Base-by-base conservation (phyloP, 1,140 invertebrate genomes). In the Ceratosolen solmsi region DNA sequence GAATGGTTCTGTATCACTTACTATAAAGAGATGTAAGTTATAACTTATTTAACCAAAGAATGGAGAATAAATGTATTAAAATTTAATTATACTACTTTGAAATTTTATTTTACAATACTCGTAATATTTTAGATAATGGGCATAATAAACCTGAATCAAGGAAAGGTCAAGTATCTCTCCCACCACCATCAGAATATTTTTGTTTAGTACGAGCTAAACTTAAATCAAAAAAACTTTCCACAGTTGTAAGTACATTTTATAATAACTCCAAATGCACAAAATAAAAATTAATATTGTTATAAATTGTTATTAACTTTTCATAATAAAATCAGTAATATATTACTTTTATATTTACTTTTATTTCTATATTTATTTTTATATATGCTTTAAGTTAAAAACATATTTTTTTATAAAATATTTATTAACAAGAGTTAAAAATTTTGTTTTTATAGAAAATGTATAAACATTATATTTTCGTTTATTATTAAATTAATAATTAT, bases 161-260 rank as follows among this genome's bases (percentile, higher is more conserved):
- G 81, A 89, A 92, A 86, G 93, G 92, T 2, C 93, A 89, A 89
- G 93, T 93, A 85, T 90, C 90, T 49, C 85, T 91, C 38, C 93
- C 94, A 79, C 93, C 93, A 86, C 93, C 93, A 41, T 87, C 90
- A 46, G 95, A 96, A 87, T 95, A 95, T 88, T 93, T 95, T 88
- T 96, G 96, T 91, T 89, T 96, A 82, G 92, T 96, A 17, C 89
- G 95, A 89, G 96, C 95, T 38, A 92, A 93, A 56, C 91, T 93
- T 72, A 93, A 94, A 84, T 95, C 94, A 46, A 96, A 95, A 84
- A 97, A 96, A 93, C 95, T 97, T 84, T 93, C 94, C 20, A 96
- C 96, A 84, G 92, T 96, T 82, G 95, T 97, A 89, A 89, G 93
- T 88, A 85, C 84, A 65, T 83, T 56, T 8, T 3, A 27, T 33